Percentiles rank a stretch among this genome's conserved stretches.
Evolutionary conservation across 2,888 invertebrate species (phyloP).

Genomic region (Epirrita christyi): DNA sequence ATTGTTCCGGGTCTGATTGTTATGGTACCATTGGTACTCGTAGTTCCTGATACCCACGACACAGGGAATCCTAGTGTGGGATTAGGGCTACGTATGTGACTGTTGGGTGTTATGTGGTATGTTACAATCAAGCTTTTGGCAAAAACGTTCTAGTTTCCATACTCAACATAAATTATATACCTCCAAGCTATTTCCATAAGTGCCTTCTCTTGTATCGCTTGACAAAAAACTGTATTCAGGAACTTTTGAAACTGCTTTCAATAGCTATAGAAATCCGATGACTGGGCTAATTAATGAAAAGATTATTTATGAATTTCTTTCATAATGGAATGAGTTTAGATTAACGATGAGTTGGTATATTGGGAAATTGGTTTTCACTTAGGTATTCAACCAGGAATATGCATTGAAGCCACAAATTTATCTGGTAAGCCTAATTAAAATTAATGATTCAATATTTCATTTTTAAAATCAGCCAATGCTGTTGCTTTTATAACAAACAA

Average conservation of each 20-base stretch:
- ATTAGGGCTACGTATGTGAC: too few relatives aligned
- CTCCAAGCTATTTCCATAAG: slow-evolving; percentile 40
- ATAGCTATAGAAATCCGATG: slow-evolving; percentile 34
- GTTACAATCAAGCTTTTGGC: background rate
- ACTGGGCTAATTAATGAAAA: slow-evolving; percentile 45
- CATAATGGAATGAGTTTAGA: slow-evolving; percentile 18
- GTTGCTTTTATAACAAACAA: too few relatives aligned
- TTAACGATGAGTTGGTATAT: slow-evolving; percentile 17
- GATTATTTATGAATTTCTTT: slow-evolving; percentile 47
- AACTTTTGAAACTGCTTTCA: slow-evolving; percentile 33
- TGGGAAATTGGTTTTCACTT: slow-evolving; percentile 6
- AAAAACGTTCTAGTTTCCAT: background rate
- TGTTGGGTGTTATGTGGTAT: too few relatives aligned
- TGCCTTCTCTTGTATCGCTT: slow-evolving; percentile 53
- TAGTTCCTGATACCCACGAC: too few relatives aligned
- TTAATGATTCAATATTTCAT: too few relatives aligned
- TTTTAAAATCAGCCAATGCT: too few relatives aligned
- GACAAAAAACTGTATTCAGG: slow-evolving; percentile 48
- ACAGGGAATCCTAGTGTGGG: too few relatives aligned
- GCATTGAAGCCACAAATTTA: background rate
- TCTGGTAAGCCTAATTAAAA: too few relatives aligned
- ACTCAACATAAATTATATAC: background rate
- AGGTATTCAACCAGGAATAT: background rate
- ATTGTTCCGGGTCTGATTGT: too few relatives aligned
- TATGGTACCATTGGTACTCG: too few relatives aligned